Base-by-base conservation (phyloP, 1,140 invertebrate genomes). In the Procambarus clarkii region DNA sequence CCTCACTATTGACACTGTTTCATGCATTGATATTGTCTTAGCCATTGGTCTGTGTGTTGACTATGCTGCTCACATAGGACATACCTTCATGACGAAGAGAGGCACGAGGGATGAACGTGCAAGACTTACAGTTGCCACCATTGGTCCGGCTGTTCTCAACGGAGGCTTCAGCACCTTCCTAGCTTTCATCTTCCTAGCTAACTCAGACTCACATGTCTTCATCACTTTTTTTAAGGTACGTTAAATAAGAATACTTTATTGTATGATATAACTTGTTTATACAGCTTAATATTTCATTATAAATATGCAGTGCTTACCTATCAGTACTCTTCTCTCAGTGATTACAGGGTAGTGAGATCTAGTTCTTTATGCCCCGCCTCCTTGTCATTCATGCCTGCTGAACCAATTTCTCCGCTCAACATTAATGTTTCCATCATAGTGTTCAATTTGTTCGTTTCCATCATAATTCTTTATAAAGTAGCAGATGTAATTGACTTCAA, bases 31-130 rank as follows among this genome's bases (percentile, higher is more conserved):
- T 84, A 94, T 98, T 13, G 97, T 98, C 93, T 95, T 98, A 83
- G 97, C 97, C n/a, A 97, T 98, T 93, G 97, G 98, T 60, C 95
- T 98, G 58, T 97, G 97, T 93, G 97, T 98, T 1, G 97, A 98
- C 95, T 98, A 98, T 92, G 97, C 97, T 0, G 97, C 97, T 8
- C 97, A 98, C 94, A 96, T 98, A 13, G 86, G 93, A 15, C 97
- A 97, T 93, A 96, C 96, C 2, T 98, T 98, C 94, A 95, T 98
- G 92, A 96, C 95, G 50, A 93, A 94, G 44, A 94, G 94, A 82
- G 96, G 96, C 44, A 94, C 95, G 91, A 95, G 96, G 80, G 94
- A 95, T 21, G 95, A 96, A 46, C 94, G 97, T 93, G 95, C 96
- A 0, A 94, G 96, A 34, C 95, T 96, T 78, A 97, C 97, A 0